phyloP scores from a whole-genome alignment of 2,888 invertebrate genomes.

The Conops quadrifasciatus region DNA sequence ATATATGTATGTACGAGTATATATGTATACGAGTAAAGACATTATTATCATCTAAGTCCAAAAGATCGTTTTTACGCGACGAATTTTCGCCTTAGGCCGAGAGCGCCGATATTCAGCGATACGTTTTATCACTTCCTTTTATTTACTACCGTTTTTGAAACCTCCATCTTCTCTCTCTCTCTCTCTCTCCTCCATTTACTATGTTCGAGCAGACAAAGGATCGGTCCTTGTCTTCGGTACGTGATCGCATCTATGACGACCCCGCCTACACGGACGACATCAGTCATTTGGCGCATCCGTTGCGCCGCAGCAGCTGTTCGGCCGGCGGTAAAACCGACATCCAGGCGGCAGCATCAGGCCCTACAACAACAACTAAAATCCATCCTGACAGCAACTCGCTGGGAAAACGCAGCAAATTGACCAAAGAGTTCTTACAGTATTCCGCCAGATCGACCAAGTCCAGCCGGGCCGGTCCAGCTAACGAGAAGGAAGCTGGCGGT shows the following conservation, averaged over 20 bases:
- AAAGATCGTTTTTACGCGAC: no score
- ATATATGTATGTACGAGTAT: no score
- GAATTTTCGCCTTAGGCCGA: no score
- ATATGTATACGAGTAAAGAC: no score
- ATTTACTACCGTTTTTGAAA: background rate
- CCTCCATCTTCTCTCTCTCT: background rate
- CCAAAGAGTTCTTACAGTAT: slow-evolving; percentile 56
- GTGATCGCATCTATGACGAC: slow-evolving; percentile 64
- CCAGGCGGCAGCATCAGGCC: slow-evolving; percentile 37
- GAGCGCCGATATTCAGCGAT: no score
- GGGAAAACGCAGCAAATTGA: slow-evolving; percentile 56
- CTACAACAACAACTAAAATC: slow-evolving; percentile 28
- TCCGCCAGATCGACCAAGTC: background rate
- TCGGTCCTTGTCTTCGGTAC: slow-evolving; percentile 60
- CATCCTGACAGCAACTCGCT: slow-evolving; percentile 49
- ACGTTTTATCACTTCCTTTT: background rate
- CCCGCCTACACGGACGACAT: slow-evolving; percentile 66
- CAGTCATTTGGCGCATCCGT: slow-evolving; percentile 63
- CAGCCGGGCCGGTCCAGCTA: background rate
- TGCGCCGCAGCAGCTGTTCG: slow-evolving; percentile 55
- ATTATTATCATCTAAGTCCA: no score
- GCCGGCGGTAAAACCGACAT: slow-evolving; percentile 41
- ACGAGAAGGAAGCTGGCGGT: slow-evolving; percentile 27
- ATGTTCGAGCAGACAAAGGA: slow-evolving; percentile 58
- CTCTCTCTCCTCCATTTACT: background rate